Evolutionary conservation across 2,113 vertebrate genomes (phyloP).

Genomic region (Cynocephalus volans): DNA sequence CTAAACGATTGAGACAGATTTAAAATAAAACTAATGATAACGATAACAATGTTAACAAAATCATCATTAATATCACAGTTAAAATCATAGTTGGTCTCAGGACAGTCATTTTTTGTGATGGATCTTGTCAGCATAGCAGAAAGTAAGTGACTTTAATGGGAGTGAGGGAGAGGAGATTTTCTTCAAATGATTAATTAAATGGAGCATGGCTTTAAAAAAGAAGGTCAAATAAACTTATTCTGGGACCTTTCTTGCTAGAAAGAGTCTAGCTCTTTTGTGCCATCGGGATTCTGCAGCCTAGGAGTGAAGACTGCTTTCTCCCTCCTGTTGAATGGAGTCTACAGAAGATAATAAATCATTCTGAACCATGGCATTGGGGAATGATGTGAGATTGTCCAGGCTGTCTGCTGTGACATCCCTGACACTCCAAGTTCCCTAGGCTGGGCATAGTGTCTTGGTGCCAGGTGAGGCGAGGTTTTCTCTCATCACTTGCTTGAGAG

Average conservation of each 20-base stretch:
- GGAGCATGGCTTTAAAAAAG: background rate
- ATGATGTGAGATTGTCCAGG: background rate
- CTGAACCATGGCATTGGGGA: background rate
- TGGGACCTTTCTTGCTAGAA: background rate
- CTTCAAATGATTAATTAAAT: background rate
- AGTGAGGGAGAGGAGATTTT: background rate
- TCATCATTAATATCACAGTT: background rate
- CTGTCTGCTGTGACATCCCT: background rate
- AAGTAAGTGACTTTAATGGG: background rate
- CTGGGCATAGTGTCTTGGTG: background rate
- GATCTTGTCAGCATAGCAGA: background rate
- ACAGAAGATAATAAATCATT: background rate
- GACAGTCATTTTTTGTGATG: background rate
- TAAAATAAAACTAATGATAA: conserved; percentile 12
- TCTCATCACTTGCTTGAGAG: background rate
- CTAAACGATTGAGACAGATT: background rate
- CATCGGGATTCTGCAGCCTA: background rate
- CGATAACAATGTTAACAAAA: background rate
- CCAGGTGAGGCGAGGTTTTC: background rate
- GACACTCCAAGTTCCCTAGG: background rate
- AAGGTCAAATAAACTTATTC: background rate
- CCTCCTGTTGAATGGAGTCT: background rate
- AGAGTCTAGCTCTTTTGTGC: background rate
- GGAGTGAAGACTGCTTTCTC: background rate
- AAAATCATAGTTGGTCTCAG: background rate